These are phyloP conservation scores for Lepidocyrtinus sp. DNA, from an alignment of 2,888 invertebrate species.

Conservation along the genomic window DNA sequence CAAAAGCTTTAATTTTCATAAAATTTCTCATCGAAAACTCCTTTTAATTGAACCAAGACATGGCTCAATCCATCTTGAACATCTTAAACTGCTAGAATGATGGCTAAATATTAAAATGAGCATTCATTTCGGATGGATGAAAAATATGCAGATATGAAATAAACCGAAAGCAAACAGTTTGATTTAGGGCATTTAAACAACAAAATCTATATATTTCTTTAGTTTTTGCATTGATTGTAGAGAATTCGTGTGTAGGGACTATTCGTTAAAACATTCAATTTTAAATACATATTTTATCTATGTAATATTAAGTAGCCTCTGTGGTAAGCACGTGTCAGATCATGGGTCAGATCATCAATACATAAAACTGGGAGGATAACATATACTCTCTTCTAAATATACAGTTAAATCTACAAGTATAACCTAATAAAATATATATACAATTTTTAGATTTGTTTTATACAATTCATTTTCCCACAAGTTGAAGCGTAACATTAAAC, in stretches of 20 bases:
- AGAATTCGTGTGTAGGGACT: constrained; percentile 8
- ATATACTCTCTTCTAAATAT: not conserved
- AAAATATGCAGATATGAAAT: too few relatives aligned
- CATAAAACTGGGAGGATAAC: not conserved
- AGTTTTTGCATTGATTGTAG: constrained; percentile 10
- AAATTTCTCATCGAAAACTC: too few relatives aligned
- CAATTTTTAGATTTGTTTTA: not conserved
- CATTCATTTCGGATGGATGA: too few relatives aligned
- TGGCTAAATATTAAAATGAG: too few relatives aligned
- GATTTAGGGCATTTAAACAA: not conserved
- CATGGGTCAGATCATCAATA: too few relatives aligned
- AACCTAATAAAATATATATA: constrained; percentile 18
- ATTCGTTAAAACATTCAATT: not conserved
- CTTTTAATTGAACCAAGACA: too few relatives aligned
- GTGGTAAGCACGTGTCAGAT: constrained; percentile 14
- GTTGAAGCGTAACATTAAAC: too few relatives aligned
- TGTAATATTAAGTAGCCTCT: constrained; percentile 4
- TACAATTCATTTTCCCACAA: constrained; percentile 20
- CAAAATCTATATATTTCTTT: not conserved
- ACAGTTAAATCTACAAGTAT: not conserved
- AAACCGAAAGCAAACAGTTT: not conserved
- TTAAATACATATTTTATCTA: not conserved
- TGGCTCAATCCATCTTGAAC: too few relatives aligned
- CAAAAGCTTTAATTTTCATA: too few relatives aligned
- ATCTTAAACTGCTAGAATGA: too few relatives aligned